Evolutionary conservation across 2,113 vertebrate species (phyloP), one percentile per base, ranked within the genome.

Genomic region (Epinephelus lanceolatus): DNA sequence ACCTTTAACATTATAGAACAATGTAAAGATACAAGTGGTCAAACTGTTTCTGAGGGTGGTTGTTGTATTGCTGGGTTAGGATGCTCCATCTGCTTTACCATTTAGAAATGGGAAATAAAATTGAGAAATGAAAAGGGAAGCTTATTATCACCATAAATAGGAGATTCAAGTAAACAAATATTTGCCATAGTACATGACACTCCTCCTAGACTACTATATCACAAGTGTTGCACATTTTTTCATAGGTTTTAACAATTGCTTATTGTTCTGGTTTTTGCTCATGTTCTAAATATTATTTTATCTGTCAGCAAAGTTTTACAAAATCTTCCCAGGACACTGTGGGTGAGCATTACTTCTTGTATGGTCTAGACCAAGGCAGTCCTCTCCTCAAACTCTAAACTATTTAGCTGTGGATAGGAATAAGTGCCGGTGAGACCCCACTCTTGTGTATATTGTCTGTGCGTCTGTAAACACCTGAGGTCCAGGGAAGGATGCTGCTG

Each of bases 351-450:
- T 6, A 23, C 17, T 33, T 69, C 45, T 82, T 60, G 17, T 70
- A 18, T 30, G 2, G 33, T 73, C 17, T 27, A 14, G 19, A 67
- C 23, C 7, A 59, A 27, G 27, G 18, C 4, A 27, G 12, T 23
- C 14, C 4, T 73, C 23, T 25, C 23, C 23, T 52, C 11, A 52
- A 8, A 45, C 65, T 77, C 11, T 33, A 78, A 82, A 61, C 21
- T 56, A 71, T 78, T 85, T 62, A 75, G 18, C 51, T 40, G 23
- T 47, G 62, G 47, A 77, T 19, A 47, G 25, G 17, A 63, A 59
- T 18, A 61, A 55, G 47, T 4, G 45, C 45, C 12, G 53, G 52
- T 0, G 18, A 45, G 49, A 45, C 70, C 19, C 14, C 19, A 8
- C n/a, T 70, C 9, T 70, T 57, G 56, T 79, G 49, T 80, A 30